phyloP scores from a whole-genome alignment of 2,113 vertebrate genomes.

The Oreochromis niloticus region DNA sequence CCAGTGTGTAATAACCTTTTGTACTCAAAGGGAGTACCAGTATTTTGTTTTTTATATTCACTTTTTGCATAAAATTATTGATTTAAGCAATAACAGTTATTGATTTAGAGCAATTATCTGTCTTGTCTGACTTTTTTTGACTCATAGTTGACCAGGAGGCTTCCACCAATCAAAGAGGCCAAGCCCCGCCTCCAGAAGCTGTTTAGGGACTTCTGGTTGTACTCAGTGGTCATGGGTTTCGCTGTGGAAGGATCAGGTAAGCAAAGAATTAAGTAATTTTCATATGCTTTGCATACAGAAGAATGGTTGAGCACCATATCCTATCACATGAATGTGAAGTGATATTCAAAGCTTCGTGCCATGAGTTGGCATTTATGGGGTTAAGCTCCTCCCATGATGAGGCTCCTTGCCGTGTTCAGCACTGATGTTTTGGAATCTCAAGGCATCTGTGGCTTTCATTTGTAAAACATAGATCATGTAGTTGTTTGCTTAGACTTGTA shows the following conservation, averaged over 20 bases:
- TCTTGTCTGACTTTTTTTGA: not conserved
- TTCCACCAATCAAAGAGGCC: conserved; percentile 92
- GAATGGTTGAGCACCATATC: not conserved
- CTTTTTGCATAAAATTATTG: not conserved
- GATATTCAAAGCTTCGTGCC: not conserved
- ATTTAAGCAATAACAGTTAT: not conserved
- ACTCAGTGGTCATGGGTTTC: conserved; percentile 96
- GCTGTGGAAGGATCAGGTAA: conserved; percentile 94
- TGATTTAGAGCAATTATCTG: not conserved
- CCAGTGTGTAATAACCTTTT: not conserved
- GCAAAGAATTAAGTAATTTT: not conserved
- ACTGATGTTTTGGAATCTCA: not conserved
- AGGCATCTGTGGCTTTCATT: not conserved
- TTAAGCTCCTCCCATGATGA: not conserved
- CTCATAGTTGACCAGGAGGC: conserved; percentile 82
- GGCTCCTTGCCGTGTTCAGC: not conserved
- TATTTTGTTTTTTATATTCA: not conserved
- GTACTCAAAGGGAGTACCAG: not conserved
- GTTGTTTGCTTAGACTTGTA: not conserved
- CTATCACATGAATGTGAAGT: not conserved
- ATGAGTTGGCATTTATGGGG: not conserved
- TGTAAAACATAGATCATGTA: not conserved
- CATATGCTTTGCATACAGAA: not conserved
- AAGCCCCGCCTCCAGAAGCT: conserved; percentile 94
- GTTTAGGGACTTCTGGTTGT: conserved; percentile 96